Conservation (phyloP, 2,797 vertebrate species). For the Coendou prehensilis region DNA sequence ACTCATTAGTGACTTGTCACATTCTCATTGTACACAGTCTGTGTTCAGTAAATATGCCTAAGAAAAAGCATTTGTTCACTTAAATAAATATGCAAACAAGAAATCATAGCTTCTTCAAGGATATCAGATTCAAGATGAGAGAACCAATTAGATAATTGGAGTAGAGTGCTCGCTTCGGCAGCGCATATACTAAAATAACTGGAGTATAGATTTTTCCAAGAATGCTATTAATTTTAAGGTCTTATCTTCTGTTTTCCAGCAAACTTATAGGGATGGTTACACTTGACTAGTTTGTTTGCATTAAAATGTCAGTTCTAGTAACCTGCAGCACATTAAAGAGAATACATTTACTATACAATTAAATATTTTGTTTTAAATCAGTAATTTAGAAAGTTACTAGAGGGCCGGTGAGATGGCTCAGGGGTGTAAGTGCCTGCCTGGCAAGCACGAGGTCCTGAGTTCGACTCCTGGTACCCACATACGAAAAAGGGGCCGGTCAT, state of each 20-base stretch:
- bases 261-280: slow-evolving; percentile 26
- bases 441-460: no score
- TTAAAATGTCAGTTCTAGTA: slow-evolving; percentile 60
- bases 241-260: slow-evolving; percentile 35
- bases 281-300: slow-evolving; percentile 7
- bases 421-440: no score
- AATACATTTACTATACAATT: background rate
- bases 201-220: slow-evolving; percentile 3
- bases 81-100: slow-evolving; percentile 32
- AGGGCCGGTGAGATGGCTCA: background rate
- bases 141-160: slow-evolving; percentile 35
- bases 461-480: no score
- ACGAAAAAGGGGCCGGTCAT: no score
- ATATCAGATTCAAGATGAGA: slow-evolving; percentile 37
- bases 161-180: background rate
- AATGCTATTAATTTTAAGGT: slow-evolving; percentile 24
- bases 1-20: slow-evolving; percentile 31
- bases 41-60: background rate
- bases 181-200: background rate
- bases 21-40: slow-evolving; percentile 40
- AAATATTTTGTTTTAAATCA: slow-evolving; percentile 34
- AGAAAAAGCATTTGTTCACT: slow-evolving; percentile 35
- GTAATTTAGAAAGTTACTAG: slow-evolving; percentile 15
- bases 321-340: background rate
- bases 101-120: slow-evolving; percentile 28